Evolutionary conservation across 2,113 vertebrate species (phyloP).

Genomic region (Gyps fulvus): DNA sequence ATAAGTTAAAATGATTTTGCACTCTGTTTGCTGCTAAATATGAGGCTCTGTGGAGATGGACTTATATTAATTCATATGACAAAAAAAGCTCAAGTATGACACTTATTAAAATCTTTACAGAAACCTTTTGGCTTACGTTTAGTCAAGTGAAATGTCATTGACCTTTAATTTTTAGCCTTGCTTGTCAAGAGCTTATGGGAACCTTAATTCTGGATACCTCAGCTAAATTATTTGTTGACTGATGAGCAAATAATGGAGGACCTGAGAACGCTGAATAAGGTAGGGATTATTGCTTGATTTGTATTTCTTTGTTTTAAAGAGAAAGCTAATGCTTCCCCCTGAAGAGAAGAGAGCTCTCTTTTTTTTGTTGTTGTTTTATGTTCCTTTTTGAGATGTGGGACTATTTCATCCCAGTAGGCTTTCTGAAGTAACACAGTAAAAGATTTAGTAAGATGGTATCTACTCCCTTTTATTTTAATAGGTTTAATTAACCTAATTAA

Average conservation of each 20-base stretch:
- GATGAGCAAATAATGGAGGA: slow-evolving; percentile 99
- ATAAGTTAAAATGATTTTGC: background rate
- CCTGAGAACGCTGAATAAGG: slow-evolving; percentile 93
- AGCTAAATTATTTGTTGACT: slow-evolving; percentile 95
- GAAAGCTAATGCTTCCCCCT: background rate
- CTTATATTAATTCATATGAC: background rate
- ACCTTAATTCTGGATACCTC: slow-evolving; percentile 88
- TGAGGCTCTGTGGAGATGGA: background rate
- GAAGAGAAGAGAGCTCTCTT: background rate
- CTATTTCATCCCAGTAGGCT: background rate
- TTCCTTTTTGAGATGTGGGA: background rate
- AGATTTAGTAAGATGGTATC: background rate
- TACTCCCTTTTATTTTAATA: background rate
- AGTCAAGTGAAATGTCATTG: background rate
- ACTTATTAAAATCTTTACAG: background rate
- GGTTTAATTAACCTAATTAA: slow-evolving; percentile 28
- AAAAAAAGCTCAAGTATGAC: background rate
- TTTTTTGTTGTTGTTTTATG: background rate
- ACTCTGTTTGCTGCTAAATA: background rate
- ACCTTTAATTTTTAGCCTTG: slow-evolving; percentile 7
- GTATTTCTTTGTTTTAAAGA: background rate
- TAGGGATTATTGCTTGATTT: slow-evolving; percentile 26
- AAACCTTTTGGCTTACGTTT: background rate
- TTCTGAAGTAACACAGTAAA: background rate
- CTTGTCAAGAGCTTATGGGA: background rate